Evolutionary conservation across 2,888 invertebrate species (phyloP).

Genomic region (Philopedon plagiatum): DNA sequence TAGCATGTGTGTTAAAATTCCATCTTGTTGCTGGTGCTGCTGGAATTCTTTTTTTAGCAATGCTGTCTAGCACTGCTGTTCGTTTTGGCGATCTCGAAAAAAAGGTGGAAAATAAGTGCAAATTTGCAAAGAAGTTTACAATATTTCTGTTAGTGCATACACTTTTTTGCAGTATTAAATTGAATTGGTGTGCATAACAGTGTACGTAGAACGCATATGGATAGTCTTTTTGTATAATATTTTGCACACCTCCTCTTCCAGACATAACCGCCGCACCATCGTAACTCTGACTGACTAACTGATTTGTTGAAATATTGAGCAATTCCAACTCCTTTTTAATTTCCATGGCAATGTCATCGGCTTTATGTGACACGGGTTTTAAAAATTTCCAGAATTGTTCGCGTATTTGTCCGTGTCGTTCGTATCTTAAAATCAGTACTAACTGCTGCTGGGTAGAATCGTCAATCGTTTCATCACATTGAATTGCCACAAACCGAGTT

Average conservation of each 20-base stretch:
- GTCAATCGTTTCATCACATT: slow-evolving; percentile 32
- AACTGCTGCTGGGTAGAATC: slow-evolving; percentile 33
- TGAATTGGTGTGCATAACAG: slow-evolving; percentile 48
- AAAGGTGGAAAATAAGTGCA: slow-evolving; percentile 50
- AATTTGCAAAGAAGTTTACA: slow-evolving; percentile 48
- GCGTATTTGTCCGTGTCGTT: slow-evolving; percentile 25
- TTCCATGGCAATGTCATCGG: slow-evolving; percentile 18
- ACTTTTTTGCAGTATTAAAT: slow-evolving; percentile 49
- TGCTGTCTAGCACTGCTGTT: slow-evolving; percentile 45
- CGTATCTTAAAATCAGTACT: slow-evolving; percentile 43
- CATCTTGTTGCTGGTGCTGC: slow-evolving; percentile 48
- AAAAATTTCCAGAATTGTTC: slow-evolving; percentile 47
- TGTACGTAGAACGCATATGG: slow-evolving; percentile 31
- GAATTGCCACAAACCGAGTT: slow-evolving; percentile 8
- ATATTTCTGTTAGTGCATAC: slow-evolving; percentile 45
- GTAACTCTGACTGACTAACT: slow-evolving; percentile 40
- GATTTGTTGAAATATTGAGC: slow-evolving; percentile 16
- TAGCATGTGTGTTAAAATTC: slow-evolving; percentile 52
- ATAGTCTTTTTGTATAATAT: slow-evolving; percentile 34
- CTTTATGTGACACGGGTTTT: slow-evolving; percentile 27
- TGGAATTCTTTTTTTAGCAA: slow-evolving; percentile 46
- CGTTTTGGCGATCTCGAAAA: slow-evolving; percentile 51
- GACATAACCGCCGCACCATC: slow-evolving; percentile 44
- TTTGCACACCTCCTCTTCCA: slow-evolving; percentile 36
- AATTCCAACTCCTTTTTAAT: slow-evolving; percentile 26